These are phyloP conservation scores for Erythrocercus mccallii DNA, from an alignment of 2,113 vertebrate species.

Conservation along the genomic window DNA sequence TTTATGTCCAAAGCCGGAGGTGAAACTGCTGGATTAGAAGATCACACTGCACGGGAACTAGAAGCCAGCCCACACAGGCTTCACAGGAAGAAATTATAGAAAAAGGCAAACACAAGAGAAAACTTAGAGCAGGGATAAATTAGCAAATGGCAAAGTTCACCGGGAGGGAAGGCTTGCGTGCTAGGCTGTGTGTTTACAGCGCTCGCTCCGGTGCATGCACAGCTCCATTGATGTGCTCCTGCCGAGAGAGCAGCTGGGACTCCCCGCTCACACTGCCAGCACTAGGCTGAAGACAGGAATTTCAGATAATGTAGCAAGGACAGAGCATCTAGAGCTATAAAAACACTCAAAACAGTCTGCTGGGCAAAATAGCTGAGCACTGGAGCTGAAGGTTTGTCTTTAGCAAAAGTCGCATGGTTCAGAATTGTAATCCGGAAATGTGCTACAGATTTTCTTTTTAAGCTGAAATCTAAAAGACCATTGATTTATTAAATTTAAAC, in stretches of 20 bases:
- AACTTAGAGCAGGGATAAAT: neutral
- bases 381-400: neutral
- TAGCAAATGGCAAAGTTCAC: slow-evolving; percentile 9
- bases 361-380: neutral
- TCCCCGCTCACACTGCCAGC: neutral
- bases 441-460: neutral
- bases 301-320: neutral
- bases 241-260: neutral
- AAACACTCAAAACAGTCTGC: neutral
- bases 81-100: neutral
- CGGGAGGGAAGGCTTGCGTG: neutral
- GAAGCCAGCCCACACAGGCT: slow-evolving; percentile 21
- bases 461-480: neutral
- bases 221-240: neutral
- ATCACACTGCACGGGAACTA: neutral
- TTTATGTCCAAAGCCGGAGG: neutral
- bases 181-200: neutral
- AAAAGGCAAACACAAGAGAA: neutral
- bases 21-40: neutral
- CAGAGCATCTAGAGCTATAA: neutral
- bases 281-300: neutral
- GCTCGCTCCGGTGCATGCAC: neutral
- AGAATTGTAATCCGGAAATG: neutral
- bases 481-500: neutral
- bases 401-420: neutral